These are phyloP conservation scores for Ranitomeya variabilis DNA, from an alignment of 2,113 vertebrate species.

Conservation along the genomic window DNA sequence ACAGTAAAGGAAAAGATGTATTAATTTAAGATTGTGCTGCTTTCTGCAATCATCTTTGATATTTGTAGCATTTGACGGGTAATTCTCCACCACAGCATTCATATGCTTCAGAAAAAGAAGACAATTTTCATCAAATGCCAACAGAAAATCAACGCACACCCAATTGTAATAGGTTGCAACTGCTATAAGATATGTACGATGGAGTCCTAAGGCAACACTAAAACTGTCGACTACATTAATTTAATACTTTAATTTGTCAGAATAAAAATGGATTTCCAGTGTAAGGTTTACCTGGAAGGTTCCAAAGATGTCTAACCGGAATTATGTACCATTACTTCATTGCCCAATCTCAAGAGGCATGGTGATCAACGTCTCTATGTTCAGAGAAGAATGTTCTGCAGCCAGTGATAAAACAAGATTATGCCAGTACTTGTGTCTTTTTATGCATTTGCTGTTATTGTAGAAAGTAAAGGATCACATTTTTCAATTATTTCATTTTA, in stretches of 20 bases:
- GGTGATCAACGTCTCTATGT: background rate
- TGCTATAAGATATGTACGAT: background rate
- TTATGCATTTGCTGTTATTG: background rate
- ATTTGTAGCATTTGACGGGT: background rate
- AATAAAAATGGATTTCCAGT: background rate
- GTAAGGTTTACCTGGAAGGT: background rate
- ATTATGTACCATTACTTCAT: background rate
- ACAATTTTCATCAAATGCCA: background rate
- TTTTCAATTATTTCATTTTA: background rate
- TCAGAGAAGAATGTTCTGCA: background rate
- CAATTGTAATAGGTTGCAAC: background rate
- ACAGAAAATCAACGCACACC: background rate
- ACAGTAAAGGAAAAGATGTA: background rate
- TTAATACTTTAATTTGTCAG: conserved; percentile 2
- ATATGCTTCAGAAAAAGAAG: background rate
- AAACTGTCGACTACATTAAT: background rate
- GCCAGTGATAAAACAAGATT: background rate
- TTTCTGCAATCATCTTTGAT: background rate
- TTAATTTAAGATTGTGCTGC: background rate
- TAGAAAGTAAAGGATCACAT: background rate
- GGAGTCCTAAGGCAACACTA: background rate
- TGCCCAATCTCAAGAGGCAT: background rate
- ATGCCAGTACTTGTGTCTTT: background rate
- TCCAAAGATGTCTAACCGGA: background rate
- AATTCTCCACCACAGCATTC: background rate